phyloP scores from a whole-genome alignment of 2,113 vertebrate genomes.

The Hyla sarda region DNA sequence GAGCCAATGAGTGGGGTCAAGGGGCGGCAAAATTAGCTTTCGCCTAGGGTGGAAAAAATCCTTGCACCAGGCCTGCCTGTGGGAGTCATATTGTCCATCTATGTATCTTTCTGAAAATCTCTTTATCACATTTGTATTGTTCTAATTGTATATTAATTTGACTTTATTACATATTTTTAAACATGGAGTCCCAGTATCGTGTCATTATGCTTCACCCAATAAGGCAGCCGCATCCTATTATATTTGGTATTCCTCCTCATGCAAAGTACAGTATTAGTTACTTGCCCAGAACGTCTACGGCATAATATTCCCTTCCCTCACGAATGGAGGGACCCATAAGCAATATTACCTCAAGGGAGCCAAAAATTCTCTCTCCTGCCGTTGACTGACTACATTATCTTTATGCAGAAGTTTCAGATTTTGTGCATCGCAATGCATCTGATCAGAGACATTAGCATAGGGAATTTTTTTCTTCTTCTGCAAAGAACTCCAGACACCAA shows the following conservation, averaged over 20 bases:
- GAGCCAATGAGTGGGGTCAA: no score
- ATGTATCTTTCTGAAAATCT: no score
- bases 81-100: no score
- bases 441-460: constrained; percentile 39
- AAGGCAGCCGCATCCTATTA: background rate
- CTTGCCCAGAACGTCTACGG: background rate
- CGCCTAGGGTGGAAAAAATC: no score
- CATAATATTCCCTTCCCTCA: background rate
- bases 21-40: no score
- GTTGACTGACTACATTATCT: background rate
- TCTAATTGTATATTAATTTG: background rate
- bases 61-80: no score
- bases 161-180: background rate
- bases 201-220: background rate
- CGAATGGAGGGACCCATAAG: background rate
- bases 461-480: background rate
- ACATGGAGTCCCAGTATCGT: background rate
- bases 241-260: background rate
- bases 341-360: constrained; percentile 7
- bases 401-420: constrained; percentile 29
- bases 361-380: constrained; percentile 14
- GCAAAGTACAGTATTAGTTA: background rate
- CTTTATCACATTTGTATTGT: no score
- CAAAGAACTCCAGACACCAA: constrained; percentile 23
- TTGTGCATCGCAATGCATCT: constrained; percentile 43